phyloP scores from a whole-genome alignment of 2,797 vertebrate species.

The Tympanoctomys barrerae region DNA sequence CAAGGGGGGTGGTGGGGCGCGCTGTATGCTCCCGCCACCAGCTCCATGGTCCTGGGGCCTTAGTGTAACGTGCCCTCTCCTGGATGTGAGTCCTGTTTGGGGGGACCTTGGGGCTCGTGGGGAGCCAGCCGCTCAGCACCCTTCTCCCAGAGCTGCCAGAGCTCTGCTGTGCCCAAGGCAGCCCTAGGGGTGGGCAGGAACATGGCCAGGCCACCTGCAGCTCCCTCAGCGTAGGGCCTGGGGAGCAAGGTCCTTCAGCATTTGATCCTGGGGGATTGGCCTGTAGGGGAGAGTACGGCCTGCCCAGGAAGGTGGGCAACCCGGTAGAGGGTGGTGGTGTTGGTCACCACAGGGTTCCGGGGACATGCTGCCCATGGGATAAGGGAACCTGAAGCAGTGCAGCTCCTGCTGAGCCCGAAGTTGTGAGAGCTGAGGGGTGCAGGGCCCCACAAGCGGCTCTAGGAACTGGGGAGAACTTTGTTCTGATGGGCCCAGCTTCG shows the following conservation, averaged over 20 bases:
- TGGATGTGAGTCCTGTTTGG: not conserved
- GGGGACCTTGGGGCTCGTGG: not conserved
- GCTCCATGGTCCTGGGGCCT: not conserved
- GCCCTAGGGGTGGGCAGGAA: not conserved
- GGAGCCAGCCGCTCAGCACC: accelerated
- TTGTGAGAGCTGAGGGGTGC: not conserved
- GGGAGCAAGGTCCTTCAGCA: not conserved
- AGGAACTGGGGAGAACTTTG: not conserved
- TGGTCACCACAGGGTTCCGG: not conserved
- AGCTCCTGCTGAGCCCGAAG: not conserved
- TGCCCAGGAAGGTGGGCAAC: too few relatives aligned
- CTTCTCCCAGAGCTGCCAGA: not conserved
- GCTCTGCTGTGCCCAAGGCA: not conserved
- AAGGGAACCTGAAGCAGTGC: not conserved
- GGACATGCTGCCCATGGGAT: not conserved
- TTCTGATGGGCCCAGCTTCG: not conserved
- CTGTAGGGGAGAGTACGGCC: not conserved
- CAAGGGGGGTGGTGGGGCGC: too few relatives aligned
- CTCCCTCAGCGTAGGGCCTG: not conserved
- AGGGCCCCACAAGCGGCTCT: too few relatives aligned
- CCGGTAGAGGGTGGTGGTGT: too few relatives aligned
- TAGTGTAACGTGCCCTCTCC: too few relatives aligned
- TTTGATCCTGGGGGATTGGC: not conserved
- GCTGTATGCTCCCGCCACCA: accelerated
- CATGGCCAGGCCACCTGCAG: not conserved